Percentiles rank a stretch among this genome's conserved stretches.
phyloP scores from a whole-genome alignment of 2,797 vertebrate genomes.

The Pogoniulus pusillus region DNA sequence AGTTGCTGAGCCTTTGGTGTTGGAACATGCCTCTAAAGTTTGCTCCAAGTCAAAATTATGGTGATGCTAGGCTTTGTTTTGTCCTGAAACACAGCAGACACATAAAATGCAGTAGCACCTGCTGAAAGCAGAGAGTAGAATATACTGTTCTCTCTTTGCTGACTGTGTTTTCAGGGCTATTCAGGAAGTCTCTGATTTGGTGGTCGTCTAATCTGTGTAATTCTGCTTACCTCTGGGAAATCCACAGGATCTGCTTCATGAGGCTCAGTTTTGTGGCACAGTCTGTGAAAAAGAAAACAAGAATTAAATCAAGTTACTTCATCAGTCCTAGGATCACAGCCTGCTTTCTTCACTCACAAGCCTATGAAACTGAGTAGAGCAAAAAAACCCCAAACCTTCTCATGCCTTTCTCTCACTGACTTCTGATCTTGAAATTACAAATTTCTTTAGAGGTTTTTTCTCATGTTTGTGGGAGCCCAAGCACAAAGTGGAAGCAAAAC shows the following conservation, averaged over 20 bases:
- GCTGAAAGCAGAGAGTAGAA: neutral
- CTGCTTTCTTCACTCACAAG: neutral
- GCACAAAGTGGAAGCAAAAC: neutral
- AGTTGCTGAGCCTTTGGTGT: neutral
- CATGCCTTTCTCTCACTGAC: neutral
- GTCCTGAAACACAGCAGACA: neutral
- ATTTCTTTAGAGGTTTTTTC: neutral
- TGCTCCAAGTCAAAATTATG: neutral
- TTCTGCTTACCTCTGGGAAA: constrained; percentile 44
- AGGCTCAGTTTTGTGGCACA: neutral
- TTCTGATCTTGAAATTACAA: neutral
- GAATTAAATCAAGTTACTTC: neutral
- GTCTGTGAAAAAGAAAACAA: constrained; percentile 15
- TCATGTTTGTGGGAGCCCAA: neutral
- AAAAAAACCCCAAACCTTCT: neutral
- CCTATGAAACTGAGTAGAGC: neutral
- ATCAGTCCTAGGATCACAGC: neutral
- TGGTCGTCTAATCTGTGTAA: neutral
- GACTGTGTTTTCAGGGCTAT: neutral
- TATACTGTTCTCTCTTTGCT: neutral
- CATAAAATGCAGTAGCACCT: neutral
- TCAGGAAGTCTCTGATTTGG: neutral
- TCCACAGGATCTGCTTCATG: constrained; percentile 5
- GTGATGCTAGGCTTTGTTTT: neutral
- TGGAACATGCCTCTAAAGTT: neutral